Evolutionary conservation across 2,888 invertebrate genomes (phyloP).

Genomic region (Polydrusus cervinus): DNA sequence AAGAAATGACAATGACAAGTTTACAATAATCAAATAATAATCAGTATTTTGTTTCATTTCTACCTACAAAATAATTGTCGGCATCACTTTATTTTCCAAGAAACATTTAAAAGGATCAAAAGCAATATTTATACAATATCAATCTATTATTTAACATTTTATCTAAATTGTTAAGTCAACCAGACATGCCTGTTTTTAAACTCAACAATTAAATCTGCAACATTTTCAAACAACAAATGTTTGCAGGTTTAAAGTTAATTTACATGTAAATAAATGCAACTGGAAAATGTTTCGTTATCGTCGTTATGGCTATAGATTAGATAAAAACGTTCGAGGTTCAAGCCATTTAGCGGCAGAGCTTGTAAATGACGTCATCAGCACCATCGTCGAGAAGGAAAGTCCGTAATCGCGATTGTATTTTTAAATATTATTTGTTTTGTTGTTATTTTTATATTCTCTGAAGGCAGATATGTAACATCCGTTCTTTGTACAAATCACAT

Average conservation of each 20-base stretch:
- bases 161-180: neutral
- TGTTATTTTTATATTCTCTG: neutral
- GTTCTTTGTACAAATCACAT: conserved; percentile 3
- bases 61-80: too few relatives aligned
- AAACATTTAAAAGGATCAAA: too few relatives aligned
- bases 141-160: too few relatives aligned
- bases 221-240: neutral
- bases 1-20: too few relatives aligned
- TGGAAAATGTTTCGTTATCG: conserved; percentile 15
- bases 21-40: too few relatives aligned
- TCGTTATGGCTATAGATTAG: conserved; percentile 12
- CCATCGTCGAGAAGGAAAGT: conserved; percentile 9
- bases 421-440: conserved; percentile 17
- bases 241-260: conserved; percentile 5
- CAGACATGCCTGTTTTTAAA: neutral
- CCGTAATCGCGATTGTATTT: conserved; percentile 9
- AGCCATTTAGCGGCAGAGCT: neutral
- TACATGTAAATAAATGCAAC: conserved; percentile 20
- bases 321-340: conserved; percentile 12
- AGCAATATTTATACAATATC: too few relatives aligned
- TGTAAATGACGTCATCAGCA: conserved; percentile 7
- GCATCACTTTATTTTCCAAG: too few relatives aligned
- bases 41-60: too few relatives aligned
- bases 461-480: conserved; percentile 10
- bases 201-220: neutral